These are phyloP conservation scores for Stegodyphus mimosarum DNA, from an alignment of 1,140 invertebrate species.

Conservation along the genomic window DNA sequence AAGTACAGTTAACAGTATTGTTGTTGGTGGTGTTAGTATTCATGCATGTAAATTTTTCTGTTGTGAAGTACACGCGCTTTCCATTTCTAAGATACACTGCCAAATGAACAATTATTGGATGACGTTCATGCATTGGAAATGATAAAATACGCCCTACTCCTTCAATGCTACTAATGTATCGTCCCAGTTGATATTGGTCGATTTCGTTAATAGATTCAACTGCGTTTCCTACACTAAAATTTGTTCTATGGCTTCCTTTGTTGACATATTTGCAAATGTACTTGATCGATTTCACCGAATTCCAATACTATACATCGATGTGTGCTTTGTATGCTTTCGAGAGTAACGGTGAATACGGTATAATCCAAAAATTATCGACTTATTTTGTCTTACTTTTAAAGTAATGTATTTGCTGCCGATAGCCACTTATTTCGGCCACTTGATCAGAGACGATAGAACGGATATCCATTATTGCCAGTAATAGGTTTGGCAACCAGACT, in stretches of 20 bases:
- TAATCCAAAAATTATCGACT: too few relatives aligned
- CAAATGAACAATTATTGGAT: neutral
- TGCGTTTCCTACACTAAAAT: neutral
- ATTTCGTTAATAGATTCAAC: neutral
- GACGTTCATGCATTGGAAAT: neutral
- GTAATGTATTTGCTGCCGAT: too few relatives aligned
- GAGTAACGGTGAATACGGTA: too few relatives aligned
- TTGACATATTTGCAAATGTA: slow-evolving; percentile 66
- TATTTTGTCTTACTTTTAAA: too few relatives aligned
- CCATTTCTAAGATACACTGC: neutral
- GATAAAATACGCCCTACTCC: neutral
- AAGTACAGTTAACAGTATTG: neutral
- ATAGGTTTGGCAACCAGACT: too few relatives aligned
- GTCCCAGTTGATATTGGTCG: neutral
- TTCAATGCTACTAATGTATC: neutral
- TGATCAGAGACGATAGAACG: too few relatives aligned
- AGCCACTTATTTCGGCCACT: too few relatives aligned
- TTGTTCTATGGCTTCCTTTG: slow-evolving; percentile 61
- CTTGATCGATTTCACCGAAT: slow-evolving; percentile 71
- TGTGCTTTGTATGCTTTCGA: slow-evolving; percentile 66
- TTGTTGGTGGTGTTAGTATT: neutral
- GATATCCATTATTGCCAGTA: too few relatives aligned
- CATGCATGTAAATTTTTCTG: neutral
- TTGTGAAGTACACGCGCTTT: neutral
- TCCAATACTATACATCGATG: slow-evolving; percentile 71